Base-by-base conservation (phyloP, 2,113 vertebrate genomes). In the Phodopus roborovskii region DNA sequence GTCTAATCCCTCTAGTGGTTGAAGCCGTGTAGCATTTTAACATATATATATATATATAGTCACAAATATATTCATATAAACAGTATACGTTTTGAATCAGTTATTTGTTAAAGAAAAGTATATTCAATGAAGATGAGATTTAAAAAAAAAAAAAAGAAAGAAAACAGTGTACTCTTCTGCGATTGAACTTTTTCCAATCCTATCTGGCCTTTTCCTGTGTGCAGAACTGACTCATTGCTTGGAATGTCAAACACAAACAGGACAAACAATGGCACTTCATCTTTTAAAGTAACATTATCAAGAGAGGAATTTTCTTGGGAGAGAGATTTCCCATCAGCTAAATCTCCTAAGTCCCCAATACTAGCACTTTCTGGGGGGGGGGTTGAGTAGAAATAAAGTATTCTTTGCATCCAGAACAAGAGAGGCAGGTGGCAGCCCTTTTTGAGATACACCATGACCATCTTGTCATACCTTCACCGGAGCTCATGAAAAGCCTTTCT, bases 401-500 rank as follows among this genome's bases (percentile, higher is more conserved):
- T 97, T 96, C 77, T 97, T 96, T 97, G 97, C 97, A 97, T 97
- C 97, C 97, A 98, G 96, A 98, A 92, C 5, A 36, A 97, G 85
- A 1, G 87, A 97, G 97, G 96, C 95, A 94, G 16, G 0, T 13
- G 95, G 94, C 28, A 84, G 88, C 97, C 91, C 95, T 94, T 95
- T 97, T 94, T 94, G 79, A 85, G 24, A 93, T 0, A 1, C 62
- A 50, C 96, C 77, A 4, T 36, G 97, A 97, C 97, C 98, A 97
- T 83, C 70, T 88, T 92, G 91, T 96, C 96, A 0, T 95, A 94
- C 97, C 97, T 97, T 98, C 97, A 92, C 97, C 96, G 97, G 98
- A 97, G 97, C 97, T 98, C 97, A 93, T 98, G 98, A 98, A 98
- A 98, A 97, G 98, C 99, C 96, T 98, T 98, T 98, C 98, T 98